Evolutionary conservation across 2,113 vertebrate species (phyloP), one percentile per base, ranked within the genome.

Genomic region (Nerophis lumbriciformis): DNA sequence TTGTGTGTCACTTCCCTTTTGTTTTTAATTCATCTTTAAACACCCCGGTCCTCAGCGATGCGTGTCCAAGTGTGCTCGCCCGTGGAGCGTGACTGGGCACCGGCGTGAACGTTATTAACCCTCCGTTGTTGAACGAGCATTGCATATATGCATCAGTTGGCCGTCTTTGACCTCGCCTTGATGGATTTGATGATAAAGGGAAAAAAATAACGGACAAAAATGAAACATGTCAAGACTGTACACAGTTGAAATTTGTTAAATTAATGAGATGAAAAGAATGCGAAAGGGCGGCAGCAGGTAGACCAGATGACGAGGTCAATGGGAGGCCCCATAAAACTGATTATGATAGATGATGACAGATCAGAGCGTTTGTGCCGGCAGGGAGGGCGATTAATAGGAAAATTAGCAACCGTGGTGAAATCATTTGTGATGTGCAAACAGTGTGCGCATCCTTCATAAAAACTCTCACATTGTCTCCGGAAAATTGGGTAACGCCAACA

Each of bases 191-290:
- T 42, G 28, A 28, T 42, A 9, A 83, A 81, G 62, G 67, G 55
- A 76, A 66, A 65, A 65, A 58, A 76, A 64, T 66, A 65, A 66
- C 70, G 78, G 61, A 59, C 69, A 63, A 85, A 92, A 92, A 91
- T 91, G 83, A 92, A 91, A 92, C 62, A 82, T 92, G 89, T 88
- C 91, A 91, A 90, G 92, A 90, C 80, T 51, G 37, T 71, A 87
- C 82, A 90, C 84, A 90, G 87, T 87, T 89, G 92, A 92, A 91
- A 92, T 88, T 87, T 91, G 78, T 89, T 92, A 92, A 92, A 92
- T 91, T 93, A 91, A 92, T 91, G 87, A 89, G 76, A 88, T 92
- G 83, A 86, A 91, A 92, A 83, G 77, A 91, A 90, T 71, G 68
- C 73, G 73, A 83, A 85, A 83, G 88, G 57, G 67, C 88, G 87